Percentiles rank a stretch among this genome's conserved stretches.
Conservation (phyloP, 2,797 vertebrate species). For the Diceros bicornis region DNA sequence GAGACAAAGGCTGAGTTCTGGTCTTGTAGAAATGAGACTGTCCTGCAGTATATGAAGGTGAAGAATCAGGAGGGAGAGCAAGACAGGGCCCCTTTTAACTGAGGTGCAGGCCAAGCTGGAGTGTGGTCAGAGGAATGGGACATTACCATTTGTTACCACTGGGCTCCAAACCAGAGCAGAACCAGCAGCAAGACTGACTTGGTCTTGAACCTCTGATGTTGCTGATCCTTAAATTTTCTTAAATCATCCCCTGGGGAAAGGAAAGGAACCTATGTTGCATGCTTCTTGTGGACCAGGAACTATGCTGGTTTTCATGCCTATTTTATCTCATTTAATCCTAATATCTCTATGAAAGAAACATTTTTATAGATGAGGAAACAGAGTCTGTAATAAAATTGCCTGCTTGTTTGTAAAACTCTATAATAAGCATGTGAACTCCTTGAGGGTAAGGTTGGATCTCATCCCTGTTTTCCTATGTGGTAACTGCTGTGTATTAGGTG, state of each 20-base stretch:
- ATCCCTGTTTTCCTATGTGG: not conserved
- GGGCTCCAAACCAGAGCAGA: not conserved
- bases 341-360: not conserved
- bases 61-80: not conserved
- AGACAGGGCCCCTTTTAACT: not conserved
- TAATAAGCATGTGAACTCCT: not conserved
- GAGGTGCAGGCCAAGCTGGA: not conserved
- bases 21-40: not conserved
- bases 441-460: not conserved
- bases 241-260: not conserved
- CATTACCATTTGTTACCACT: rapidly evolving
- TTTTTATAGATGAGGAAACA: not conserved
- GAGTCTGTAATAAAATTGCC: not conserved
- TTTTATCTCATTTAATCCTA: slow-evolving; percentile 21
- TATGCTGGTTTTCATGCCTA: not conserved
- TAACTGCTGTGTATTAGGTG: not conserved
- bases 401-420: slow-evolving; percentile 6
- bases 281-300: not conserved
- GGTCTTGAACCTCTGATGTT: not conserved
- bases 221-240: not conserved
- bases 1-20: not conserved
- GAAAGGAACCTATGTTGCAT: not conserved
- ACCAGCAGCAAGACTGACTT: too few species aligned
- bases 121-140: not conserved
- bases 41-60: not conserved